Evolutionary conservation across 2,113 vertebrate species (phyloP), one percentile per base, ranked within the genome.

Genomic region (Phyllostomus hastatus): DNA sequence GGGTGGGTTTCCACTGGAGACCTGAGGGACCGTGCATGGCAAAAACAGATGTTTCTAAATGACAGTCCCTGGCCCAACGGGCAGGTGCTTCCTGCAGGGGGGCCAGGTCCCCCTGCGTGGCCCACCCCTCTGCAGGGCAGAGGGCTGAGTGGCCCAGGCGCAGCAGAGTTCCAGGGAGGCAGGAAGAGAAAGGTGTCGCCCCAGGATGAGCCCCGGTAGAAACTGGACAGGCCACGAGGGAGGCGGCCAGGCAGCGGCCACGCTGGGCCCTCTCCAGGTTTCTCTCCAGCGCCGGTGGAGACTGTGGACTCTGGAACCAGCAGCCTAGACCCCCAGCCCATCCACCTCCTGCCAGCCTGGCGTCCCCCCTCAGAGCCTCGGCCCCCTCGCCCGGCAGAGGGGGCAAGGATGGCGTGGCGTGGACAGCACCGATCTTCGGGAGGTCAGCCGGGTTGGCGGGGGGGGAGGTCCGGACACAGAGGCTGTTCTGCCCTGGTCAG

Each of bases 381-480:
- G 33, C 16, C 2, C 57, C 54, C 54, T 19, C 8, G 3, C 20
- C 70, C 28, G 73, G 10, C 19, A 26, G 24, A 4, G 3, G 0
- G 19, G 12, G 46, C 2, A 2, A 14, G 38, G 75, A 46, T 0
- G 4, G 64, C 6, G 22, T 15, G n/a, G 87, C 6, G 22, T 15
- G n/a, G 87, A 11, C 16, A 11, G 67, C 41, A 3, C 10, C 16
- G 48, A 46, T 28, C 41, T 20, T 69, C 2, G 2, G 2, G 43
- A 43, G 50, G 38, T 20, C 1, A 17, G 28, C 10, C 0, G 6
- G 52, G 31, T 31, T 6, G 2, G 12, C 2, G 4, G 0, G 2
- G 0, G 2, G 46, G 9, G 10, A 10, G 35, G 33, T 43, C 64
- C 2, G 0, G 73, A 10, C 14, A 0, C 66, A 1, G 2, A 1